Evolutionary conservation across 2,888 invertebrate species (phyloP), one percentile per base, ranked within the genome.

Genomic region (Lasioglossum calceatum): DNA sequence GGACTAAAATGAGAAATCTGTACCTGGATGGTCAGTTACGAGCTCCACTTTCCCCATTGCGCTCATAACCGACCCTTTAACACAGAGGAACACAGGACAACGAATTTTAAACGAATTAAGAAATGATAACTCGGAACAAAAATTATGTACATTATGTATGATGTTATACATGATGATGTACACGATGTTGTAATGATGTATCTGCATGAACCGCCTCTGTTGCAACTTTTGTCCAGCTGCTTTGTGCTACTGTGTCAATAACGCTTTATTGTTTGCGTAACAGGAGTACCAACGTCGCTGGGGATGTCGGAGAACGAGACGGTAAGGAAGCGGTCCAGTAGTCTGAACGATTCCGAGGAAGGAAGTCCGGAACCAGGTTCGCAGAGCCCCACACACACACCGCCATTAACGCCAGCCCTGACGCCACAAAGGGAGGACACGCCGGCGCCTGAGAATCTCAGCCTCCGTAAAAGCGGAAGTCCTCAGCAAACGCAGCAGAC

Each of bases 361-460:
- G 95, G 94, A 12, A 95, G 95, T 81, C 93, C 93, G 8, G 94
- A 94, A 44, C 93, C 93, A 32, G 93, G 92, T 23, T 93, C 94
- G n/a, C 94, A 94, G 50, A 95, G 95, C 85, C 94, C 95, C 32
- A 92, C 92, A 58, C 92, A 94, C 77, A 95, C 95, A 4, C 94
- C 95, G 27, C 94, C 94, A 7, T 84, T 94, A 27, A 94, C 94
- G 64, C 93, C 94, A 39, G 92, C 94, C 12, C 86, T 93, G 47
- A 94, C 94, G 4, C 94, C 94, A 8, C 93, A 95, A 81, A 90
- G 94, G 77, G 94, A 93, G 81, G 94, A 93, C 81, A 94, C 95
- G 10, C 96, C 97, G 0, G 97, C 97, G 0, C 98, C 98, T 0
- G 98, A 98, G 94, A 98, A 98, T 95, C 96, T 98, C 0, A 98